Evolutionary conservation across 2,797 vertebrate species (phyloP), one percentile per base, ranked within the genome.

Genomic region (Numenius phaeopus): DNA sequence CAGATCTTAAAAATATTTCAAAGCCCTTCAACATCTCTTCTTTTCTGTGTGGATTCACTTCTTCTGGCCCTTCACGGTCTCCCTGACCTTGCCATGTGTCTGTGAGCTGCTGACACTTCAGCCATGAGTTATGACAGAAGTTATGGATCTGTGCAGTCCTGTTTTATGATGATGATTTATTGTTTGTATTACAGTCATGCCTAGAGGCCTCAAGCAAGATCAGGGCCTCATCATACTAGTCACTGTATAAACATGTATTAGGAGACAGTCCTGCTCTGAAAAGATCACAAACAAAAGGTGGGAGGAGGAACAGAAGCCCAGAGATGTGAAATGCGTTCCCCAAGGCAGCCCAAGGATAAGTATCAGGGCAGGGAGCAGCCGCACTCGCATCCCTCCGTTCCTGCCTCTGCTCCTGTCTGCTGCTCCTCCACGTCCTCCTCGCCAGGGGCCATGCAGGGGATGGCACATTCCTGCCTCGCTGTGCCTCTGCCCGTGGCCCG

Each of bases 81-180:
- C 59, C 62, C 54, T 82, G 90, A 86, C 91, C 87, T 91, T 94
- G 78, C 64, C 81, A 46, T 18, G 47, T 40, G 59, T 62, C 71
- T 95, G 32, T 86, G 80, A 59, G 62, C 58, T 49, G 23, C 90
- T 94, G 73, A 76, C 58, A 49, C 62, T 93, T 88, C 70, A 91
- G 89, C 85, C 3, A 0, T 87, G 91, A 95, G 59, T 89, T 94
- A 93, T 64, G 80, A 83, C 59, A 87, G 66, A 50, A 93, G 77
- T 66, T 87, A 55, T 4, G 46, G 66, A 78, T 92, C 91, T 89
- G 73, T 76, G 73, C 67, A 88, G 66, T 95, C 87, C 77, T 93
- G 91, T 93, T 94, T 95, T 82, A 93, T 78, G 44, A 42, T 89
- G 94, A 91, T 96, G 87, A 96, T 96, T 97, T 96, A 93, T 96